Evolutionary conservation across 1,140 invertebrate species (phyloP).

Genomic region (Ostrea denselamellosa): DNA sequence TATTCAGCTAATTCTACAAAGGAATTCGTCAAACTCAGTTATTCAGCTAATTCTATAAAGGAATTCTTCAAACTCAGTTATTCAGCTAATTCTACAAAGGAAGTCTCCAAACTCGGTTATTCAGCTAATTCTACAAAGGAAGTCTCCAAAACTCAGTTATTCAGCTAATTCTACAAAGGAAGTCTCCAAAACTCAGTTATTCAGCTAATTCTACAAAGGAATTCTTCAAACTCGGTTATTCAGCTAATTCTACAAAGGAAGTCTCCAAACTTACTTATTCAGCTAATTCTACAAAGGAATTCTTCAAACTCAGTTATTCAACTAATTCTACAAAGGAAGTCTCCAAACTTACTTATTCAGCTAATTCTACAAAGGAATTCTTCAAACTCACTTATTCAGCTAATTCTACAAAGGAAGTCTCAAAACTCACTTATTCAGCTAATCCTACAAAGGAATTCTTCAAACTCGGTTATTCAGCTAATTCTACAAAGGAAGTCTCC

Average conservation of each 20-base stretch:
- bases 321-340: no score
- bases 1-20: conserved; percentile 12
- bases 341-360: neutral
- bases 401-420: neutral
- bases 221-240: neutral
- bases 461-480: neutral
- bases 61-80: no score
- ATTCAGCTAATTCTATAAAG: neutral
- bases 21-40: neutral
- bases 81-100: no score
- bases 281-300: no score
- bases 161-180: no score
- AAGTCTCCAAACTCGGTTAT: neutral
- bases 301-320: neutral
- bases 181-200: neutral
- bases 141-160: neutral
- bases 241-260: no score
- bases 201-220: no score
- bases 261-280: neutral
- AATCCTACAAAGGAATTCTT: neutral
- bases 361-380: no score
- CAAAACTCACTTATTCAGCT: neutral
- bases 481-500: neutral
- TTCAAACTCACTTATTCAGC: neutral
- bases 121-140: no score